Percentiles rank a stretch among this genome's conserved stretches.
Conservation (phyloP, 37 sponge, comb jelly and placozoan genomes). For the Petrosia ficiformis region DNA sequence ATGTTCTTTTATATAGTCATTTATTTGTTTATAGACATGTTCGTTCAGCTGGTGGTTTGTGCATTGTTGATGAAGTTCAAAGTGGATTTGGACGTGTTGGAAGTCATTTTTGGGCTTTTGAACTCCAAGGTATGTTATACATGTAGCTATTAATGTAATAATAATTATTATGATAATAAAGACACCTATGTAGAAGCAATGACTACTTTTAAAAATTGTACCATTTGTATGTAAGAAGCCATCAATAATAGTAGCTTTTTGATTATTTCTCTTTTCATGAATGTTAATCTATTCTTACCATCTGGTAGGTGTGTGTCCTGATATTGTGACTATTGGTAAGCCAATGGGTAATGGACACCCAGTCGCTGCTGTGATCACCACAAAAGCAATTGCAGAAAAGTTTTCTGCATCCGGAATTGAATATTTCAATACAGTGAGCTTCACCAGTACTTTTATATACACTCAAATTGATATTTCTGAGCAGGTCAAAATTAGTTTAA, state of each 20-base stretch:
- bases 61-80: constrained; percentile 91
- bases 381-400: constrained; percentile 57
- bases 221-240: neutral
- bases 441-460: too few species aligned
- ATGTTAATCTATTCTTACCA: neutral
- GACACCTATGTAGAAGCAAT: neutral
- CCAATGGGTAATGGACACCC: constrained; percentile 91
- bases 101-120: constrained; percentile 69
- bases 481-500: too few species aligned
- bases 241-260: constrained; percentile 6
- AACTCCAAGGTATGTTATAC: constrained; percentile 47
- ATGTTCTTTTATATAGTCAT: neutral
- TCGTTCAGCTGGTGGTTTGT: constrained; percentile 70
- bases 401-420: constrained; percentile 43
- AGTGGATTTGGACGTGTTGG: constrained; percentile 80
- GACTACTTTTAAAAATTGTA: neutral
- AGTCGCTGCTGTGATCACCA: constrained; percentile 78
- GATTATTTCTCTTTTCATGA: neutral
- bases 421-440: constrained; percentile 82
- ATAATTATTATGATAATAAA: too few species aligned
- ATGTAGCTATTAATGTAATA: neutral
- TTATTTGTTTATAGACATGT: constrained; percentile 39
- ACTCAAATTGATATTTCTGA: too few species aligned
- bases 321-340: constrained; percentile 88
- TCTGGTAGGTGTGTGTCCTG: constrained; percentile 52